Base-by-base conservation (phyloP, 2,113 vertebrate genomes). In the Malurus melanocephalus region DNA sequence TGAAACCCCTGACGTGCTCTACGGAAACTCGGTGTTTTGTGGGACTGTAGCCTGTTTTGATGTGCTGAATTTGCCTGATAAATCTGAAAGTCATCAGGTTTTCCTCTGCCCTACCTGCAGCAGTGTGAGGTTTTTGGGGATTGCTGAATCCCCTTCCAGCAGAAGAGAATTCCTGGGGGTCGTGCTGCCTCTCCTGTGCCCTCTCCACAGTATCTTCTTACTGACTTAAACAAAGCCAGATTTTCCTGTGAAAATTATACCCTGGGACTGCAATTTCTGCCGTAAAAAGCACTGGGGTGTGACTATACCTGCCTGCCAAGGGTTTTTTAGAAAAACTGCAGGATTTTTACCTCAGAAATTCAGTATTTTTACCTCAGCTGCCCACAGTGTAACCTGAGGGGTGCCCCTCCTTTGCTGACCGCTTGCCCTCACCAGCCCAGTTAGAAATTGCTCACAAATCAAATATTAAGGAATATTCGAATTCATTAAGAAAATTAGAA, bases 1-100 rank as follows among this genome's bases (percentile, higher is more conserved):
- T 57, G 65, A 90, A 60, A 84, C 16, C 46, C 64, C 11, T 59
- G 40, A 10, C 0, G 7, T 12, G 53, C 57, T 0, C 0, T 22
- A n/a, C 7, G 12, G 48, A 52, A 84, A 42, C 6, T 4, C 7
- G 13, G 24, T 2, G 14, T 24, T 53, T 24, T 5, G 24, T 0
- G 10, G 33, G 55, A 35, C 0, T 8, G 55, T 24, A 35, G 30
- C 35, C 2, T 14, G 11, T 80, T 81, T 67, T 0, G 0, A n/a
- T 8, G n/a, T 19, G 10, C 35, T 15, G 16, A 76, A 65, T 32
- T 43, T 66, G 28, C 32, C 43, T 3, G 2, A 5, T 33, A 59
- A 83, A 64, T 28, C 13, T 21, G 5, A 22, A 67, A 78, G 16
- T 12, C 16, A 1, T 33, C 1, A 5, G 30, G 2, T 52, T 93